Base-by-base conservation (phyloP, 1,140 invertebrate genomes). In the Drosophila punjabiensis region DNA sequence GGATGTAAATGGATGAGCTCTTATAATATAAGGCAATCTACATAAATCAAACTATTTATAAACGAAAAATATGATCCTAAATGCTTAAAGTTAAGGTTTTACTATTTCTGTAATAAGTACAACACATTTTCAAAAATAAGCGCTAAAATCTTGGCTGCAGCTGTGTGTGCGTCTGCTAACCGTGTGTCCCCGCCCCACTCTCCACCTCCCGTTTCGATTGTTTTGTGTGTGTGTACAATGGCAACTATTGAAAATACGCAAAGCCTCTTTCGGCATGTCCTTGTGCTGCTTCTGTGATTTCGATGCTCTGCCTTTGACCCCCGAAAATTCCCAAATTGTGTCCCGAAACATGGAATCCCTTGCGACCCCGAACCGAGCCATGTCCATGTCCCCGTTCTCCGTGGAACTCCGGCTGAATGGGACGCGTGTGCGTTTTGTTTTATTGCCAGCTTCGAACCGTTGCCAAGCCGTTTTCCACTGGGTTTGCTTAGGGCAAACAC, bases 221-320 rank as follows among this genome's bases (percentile, higher is more conserved):
- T 87, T 79, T 82, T 47, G 85, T 76, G 74, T 76, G 74, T 76
- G 77, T 84, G 53, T 79, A 79, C 82, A 90, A 86, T 90, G 60
- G 82, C 74, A 89, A 89, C 86, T 89, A 89, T 88, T 88, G 85
- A 90, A 88, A 88, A 88, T 88, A 90, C 86, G 85, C 65, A 88
- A 88, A 88, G 85, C 85, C 86, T 85, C 78, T 88, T 90, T 85
- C 69, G 75, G 82, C 79, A 58, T 90, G 86, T 90, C 86, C 86
- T 90, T 90, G 86, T 90, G 82, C 86, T 81, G 86, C 76, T 91
- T 90, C 86, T 86, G 82, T 90, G 87, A 90, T 90, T 90, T 82
- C 79, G 67, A 41, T 69, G 69, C 62, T 67, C 56, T 63, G 62
- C 70, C 85, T 85, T 85, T 85, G 82, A 84, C 82, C 82, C 64